These are phyloP conservation scores for Brachionus rotundiformis DNA, from an alignment of 1,140 invertebrate species.

Conservation along the genomic window DNA sequence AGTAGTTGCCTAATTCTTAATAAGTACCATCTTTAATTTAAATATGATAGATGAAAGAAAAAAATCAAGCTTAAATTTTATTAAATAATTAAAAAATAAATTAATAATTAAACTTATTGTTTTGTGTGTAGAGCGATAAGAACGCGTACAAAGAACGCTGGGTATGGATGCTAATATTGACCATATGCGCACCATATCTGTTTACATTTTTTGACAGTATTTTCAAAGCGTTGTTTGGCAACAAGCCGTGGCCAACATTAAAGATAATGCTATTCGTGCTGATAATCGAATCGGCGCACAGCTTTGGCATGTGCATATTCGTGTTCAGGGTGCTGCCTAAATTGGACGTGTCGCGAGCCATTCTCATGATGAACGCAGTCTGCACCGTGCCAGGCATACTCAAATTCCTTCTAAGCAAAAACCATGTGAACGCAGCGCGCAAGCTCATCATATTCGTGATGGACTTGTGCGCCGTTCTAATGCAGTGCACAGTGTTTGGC, in stretches of 20 bases:
- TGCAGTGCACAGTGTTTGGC: constrained; percentile 51
- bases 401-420: constrained; percentile 54
- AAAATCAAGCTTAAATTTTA: too few relatives aligned
- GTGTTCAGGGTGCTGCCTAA: constrained; percentile 84
- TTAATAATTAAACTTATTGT: too few relatives aligned
- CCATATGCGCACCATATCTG: constrained; percentile 35
- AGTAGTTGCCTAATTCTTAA: too few relatives aligned
- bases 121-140: constrained; percentile 3
- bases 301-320: constrained; percentile 78
- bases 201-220: constrained; percentile 56
- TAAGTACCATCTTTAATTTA: too few relatives aligned
- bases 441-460: constrained; percentile 34
- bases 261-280: constrained; percentile 58
- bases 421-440: neutral
- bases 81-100: neutral
- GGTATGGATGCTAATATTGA: constrained; percentile 49
- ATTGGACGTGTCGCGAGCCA: constrained; percentile 84
- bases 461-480: constrained; percentile 47
- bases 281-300: constrained; percentile 81
- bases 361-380: constrained; percentile 89
- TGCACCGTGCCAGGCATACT: constrained; percentile 80
- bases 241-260: constrained; percentile 58
- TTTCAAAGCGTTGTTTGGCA: constrained; percentile 59
- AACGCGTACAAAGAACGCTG: constrained; percentile 51
- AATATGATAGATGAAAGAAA: too few relatives aligned